Evolutionary conservation across 1,140 invertebrate species (phyloP), one percentile per base, ranked within the genome.

Genomic region (Pararge aegeria): DNA sequence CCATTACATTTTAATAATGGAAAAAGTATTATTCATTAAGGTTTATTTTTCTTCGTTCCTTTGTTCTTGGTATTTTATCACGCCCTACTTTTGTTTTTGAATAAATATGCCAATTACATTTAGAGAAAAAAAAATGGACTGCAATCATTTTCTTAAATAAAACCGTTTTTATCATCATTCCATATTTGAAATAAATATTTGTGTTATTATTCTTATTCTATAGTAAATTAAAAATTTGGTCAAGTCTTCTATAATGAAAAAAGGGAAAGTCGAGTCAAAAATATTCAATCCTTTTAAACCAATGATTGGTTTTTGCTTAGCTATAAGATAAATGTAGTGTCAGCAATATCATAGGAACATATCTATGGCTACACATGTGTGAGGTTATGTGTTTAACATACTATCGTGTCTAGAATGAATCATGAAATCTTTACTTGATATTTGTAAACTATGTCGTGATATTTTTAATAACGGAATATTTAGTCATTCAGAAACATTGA

Each of bases 261-360:
- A 42, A 9, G 10, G 16, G 3, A 46, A 1, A 10, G 50, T 13
- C 20, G 13, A 49, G 46, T 49, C 46, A 16, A 29, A 48, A 49
- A 16, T 16, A 27, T 27, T 29, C 7, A 16, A 49, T 15, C 16
- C 18, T 27, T 6, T 29, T 21, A 46, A 5, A 21, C 44, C 0
- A 27, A 34, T 55, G 40, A 38, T 29, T 56, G 55, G 27, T 37
- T 29, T 20, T 37, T 56, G 44, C 7, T 56, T 56, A 56, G 54
- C 12, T 48, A 10, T 55, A 56, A 49, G 44, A 49, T 49, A 29
- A 49, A 16, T 21, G 44, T 49, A 56, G 38, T n/a, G 42, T 20
- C 21, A 27, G 20, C 46, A 49, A 27, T 49, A 49, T 49, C 46
- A 15, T 49, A 9, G 54, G 30, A 56, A 55, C 27, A 49, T 56